Evolutionary conservation across 2,113 vertebrate species (phyloP), one percentile per base, ranked within the genome.

Genomic region (Platanista minor): DNA sequence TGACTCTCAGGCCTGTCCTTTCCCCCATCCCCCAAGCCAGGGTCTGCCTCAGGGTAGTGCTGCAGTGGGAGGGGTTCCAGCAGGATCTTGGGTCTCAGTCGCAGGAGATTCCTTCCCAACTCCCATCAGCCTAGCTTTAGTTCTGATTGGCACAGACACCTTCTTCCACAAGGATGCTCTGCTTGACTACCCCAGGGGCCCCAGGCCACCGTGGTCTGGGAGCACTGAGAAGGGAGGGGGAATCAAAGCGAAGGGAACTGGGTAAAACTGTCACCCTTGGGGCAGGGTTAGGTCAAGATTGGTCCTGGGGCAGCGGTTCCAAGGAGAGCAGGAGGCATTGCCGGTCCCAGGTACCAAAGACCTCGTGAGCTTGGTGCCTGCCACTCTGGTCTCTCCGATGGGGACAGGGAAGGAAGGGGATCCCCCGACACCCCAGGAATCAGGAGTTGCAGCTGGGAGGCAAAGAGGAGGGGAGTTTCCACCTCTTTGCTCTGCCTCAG

Each of bases 121-220:
- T 88, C 85, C 36, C n/a, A 72, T n/a, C n/a, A 77, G 71, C 46
- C 77, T 14, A 91, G 91, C 33, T 92, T 69, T 64, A 43, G 39
- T 64, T 91, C 43, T 46, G 91, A 91, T 67, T 33, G 8, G 6
- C 29, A 49, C 64, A 57, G 33, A n/a, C 46, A 36, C 71, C 39
- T 54, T 83, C 27, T 91, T 93, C 18, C 29, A 72, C 52, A 10
- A 31, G 86, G 94, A 96, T 54, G 43, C 27, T 69, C 54, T 1
- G 12, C 39, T 66, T 66, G 83, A 81, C 33, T 74, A 82, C 25
- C 62, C 67, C 31, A 18, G 27, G 57, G 29, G 11, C 11, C 74
- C 36, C 43, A 59, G 9, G 64, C 46, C 59, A 46, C 31, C 1
- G 5, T 3, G 36, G 62, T 67, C 46, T 89, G 92, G 67, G 33